These are phyloP conservation scores for Arvicanthis niloticus DNA, from an alignment of 2,113 vertebrate species.

Conservation along the genomic window DNA sequence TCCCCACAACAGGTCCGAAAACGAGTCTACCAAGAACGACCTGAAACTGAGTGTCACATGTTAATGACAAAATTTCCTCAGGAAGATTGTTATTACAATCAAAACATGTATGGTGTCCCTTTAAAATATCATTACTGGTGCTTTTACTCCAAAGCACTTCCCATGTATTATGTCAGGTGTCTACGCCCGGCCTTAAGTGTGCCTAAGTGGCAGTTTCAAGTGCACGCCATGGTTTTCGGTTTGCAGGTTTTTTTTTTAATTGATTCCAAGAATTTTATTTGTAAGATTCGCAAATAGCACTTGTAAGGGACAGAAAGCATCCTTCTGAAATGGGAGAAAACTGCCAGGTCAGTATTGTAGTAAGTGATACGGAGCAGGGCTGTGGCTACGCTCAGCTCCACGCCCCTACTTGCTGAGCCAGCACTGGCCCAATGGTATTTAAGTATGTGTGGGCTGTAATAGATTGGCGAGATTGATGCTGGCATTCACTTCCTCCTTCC, in stretches of 20 bases:
- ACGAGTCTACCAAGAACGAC: conserved; percentile 11
- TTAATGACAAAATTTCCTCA: conserved; percentile 41
- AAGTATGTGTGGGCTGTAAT: neutral
- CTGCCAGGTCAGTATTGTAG: neutral
- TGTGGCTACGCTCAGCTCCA: neutral
- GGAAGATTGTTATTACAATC: conserved; percentile 34
- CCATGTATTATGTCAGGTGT: conserved; percentile 1
- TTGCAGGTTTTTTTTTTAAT: conserved; percentile 58
- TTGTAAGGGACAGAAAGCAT: neutral
- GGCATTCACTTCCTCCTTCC: neutral
- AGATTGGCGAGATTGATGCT: neutral
- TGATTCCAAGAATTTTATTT: conserved; percentile 67
- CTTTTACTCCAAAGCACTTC: neutral
- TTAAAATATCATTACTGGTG: conserved; percentile 51
- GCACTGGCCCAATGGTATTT: neutral
- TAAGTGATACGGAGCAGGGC: neutral
- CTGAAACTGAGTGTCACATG: conserved; percentile 13
- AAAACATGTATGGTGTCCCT: conserved; percentile 24
- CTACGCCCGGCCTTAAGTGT: conserved; percentile 36
- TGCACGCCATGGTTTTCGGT: neutral
- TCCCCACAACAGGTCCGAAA: neutral
- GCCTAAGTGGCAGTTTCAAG: conserved; percentile 45
- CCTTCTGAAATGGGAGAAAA: neutral
- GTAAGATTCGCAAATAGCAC: conserved; percentile 26
- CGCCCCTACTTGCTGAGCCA: neutral